Evolutionary conservation across 1,140 invertebrate species (phyloP).

Genomic region (Drosophila neocordata): DNA sequence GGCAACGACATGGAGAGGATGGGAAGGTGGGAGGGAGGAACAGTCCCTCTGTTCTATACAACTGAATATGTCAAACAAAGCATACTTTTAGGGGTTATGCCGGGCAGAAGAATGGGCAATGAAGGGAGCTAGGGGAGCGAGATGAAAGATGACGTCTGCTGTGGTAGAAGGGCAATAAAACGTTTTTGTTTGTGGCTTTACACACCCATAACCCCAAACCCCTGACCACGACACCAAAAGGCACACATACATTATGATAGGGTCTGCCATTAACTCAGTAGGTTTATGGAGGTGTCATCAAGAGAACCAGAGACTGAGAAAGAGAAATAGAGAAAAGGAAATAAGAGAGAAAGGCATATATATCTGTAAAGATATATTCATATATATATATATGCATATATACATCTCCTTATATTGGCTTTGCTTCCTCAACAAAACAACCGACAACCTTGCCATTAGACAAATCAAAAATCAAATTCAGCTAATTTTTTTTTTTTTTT

Average conservation of each 20-base stretch:
- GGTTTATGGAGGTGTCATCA: constrained; percentile 34
- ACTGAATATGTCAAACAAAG: constrained; percentile 2
- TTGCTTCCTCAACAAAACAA: constrained; percentile 24
- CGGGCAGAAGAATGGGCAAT: no score
- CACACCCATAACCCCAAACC: constrained; percentile 36
- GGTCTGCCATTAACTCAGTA: constrained; percentile 58
- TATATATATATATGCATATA: constrained; percentile 17
- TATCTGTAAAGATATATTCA: constrained; percentile 9
- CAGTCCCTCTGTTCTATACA: neutral
- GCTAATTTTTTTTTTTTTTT: constrained; percentile 16
- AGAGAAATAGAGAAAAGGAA: neutral
- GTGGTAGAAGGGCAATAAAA: constrained; percentile 56
- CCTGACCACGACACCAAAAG: constrained; percentile 9
- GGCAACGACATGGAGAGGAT: neutral
- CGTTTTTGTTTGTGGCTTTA: constrained; percentile 63
- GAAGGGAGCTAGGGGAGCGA: no score
- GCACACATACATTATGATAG: constrained; percentile 22
- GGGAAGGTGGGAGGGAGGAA: no score
- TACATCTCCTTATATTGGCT: neutral
- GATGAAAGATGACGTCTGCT: constrained; percentile 29
- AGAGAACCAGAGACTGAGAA: neutral
- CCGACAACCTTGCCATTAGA: constrained; percentile 50
- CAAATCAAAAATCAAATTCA: constrained; percentile 65
- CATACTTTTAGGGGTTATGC: constrained; percentile 7
- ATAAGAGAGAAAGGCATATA: constrained; percentile 3